Evolutionary conservation across 2,888 invertebrate genomes (phyloP).

Genomic region (Spodoptera picta): DNA sequence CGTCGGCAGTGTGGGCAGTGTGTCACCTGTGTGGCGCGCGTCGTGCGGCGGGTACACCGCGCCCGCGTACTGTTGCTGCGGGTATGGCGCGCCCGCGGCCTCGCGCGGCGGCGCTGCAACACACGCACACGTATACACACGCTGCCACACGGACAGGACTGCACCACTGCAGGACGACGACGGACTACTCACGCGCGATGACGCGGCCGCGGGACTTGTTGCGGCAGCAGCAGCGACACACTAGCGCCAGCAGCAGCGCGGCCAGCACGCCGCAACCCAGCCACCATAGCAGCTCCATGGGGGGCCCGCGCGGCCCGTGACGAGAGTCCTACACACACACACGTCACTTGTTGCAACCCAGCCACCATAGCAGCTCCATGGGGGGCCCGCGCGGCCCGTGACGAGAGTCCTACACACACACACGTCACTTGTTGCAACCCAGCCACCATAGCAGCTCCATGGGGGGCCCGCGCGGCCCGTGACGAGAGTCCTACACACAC

Average conservation of each 20-base stretch:
- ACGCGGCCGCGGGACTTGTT: constrained; percentile 66
- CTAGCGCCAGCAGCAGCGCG: constrained; percentile 60
- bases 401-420: too few relatives aligned
- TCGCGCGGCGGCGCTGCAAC: constrained; percentile 54
- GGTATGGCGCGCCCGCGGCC: constrained; percentile 64
- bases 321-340: constrained; percentile 11
- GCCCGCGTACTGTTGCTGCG: constrained; percentile 73
- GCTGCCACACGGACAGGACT: too few relatives aligned
- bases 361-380: too few relatives aligned
- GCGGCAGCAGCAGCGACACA: constrained; percentile 68
- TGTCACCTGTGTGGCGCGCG: background rate
- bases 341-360: background rate
- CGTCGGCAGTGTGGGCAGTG: constrained; percentile 34
- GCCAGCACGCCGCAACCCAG: constrained; percentile 55
- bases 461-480: too few relatives aligned
- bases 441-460: too few relatives aligned
- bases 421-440: too few relatives aligned
- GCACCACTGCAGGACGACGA: too few relatives aligned
- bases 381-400: too few relatives aligned
- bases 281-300: constrained; percentile 44
- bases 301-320: constrained; percentile 11
- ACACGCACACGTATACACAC: background rate
- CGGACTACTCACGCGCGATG: constrained; percentile 66
- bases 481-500: too few relatives aligned
- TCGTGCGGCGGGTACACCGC: constrained; percentile 31